Base-by-base conservation (phyloP, 2,888 invertebrate species). In the Noctua comes region DNA sequence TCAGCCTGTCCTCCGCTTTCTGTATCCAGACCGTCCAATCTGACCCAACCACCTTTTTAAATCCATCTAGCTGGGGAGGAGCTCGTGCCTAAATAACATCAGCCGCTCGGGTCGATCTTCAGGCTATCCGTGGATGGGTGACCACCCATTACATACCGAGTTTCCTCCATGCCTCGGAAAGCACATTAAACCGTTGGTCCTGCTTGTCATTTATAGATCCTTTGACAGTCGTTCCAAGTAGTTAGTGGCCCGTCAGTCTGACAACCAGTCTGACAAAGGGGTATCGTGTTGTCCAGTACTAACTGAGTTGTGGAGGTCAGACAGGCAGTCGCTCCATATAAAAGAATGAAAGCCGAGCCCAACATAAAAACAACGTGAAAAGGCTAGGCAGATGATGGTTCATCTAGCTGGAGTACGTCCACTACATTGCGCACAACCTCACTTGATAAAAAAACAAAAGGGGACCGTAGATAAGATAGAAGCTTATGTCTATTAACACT, bases 401-500 rank as follows among this genome's bases (percentile, higher is more conserved):
- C 18, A 21, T 4, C 54, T 1, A 10, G 10, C 62, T 59, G 18
- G 18, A 18, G 8, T 2, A 2, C 16, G 27, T 59, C 27, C 7
- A 16, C 59, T 27, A 27, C 27, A 59, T 16, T 21, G 62, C 31
- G 21, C 21, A 64, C 31, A 21, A 62, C 21, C 10, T 36, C 18
- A 51, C 24, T 24, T 11, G 5, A 7, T 10, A 24, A 27, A 68
- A 66, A 68, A 57, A 77, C 24, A 77, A 69, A 69, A 51, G 24
- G 46, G 24, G 10, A 59, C 27, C 24, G 3, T 68, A 46, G 76
- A 65, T 66, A 57, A 69, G 48, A 83, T 54, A 65, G 76, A 82
- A 76, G 64, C n/a, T 76, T 68, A 82, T 65, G 69, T 69, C 54
- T 83, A 76, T 76, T 69, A 82, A 27, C 64, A 57, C 76, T 48